These are phyloP conservation scores for Eilema depressum DNA, from an alignment of 2,888 invertebrate genomes.

Conservation along the genomic window DNA sequence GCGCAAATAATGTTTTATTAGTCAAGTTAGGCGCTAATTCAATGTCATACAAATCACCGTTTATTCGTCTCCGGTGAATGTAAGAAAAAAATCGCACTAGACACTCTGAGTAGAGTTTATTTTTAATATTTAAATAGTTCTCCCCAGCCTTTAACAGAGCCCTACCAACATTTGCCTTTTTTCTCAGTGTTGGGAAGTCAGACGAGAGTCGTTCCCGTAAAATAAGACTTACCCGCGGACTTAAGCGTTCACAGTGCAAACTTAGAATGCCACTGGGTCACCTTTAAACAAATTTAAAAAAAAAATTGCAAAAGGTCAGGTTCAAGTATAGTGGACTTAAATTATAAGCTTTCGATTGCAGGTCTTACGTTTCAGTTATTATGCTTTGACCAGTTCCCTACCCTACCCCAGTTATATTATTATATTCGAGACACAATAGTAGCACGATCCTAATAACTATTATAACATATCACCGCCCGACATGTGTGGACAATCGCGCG, in stretches of 20 bases:
- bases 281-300: background rate
- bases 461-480: constrained; percentile 52
- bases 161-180: too few species aligned
- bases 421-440: constrained; percentile 54
- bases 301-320: background rate
- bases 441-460: constrained; percentile 61
- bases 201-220: too few species aligned
- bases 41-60: too few species aligned
- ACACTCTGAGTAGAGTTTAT: too few species aligned
- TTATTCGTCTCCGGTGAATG: too few species aligned
- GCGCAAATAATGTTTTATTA: too few species aligned
- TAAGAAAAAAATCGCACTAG: too few species aligned
- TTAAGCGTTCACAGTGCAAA: too few species aligned
- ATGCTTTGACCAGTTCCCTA: background rate
- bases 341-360: background rate
- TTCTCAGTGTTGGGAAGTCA: too few species aligned
- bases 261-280: too few species aligned
- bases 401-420: constrained; percentile 20
- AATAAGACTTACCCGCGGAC: too few species aligned
- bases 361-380: background rate
- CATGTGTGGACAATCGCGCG: constrained; percentile 68
- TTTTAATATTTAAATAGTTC: background rate
- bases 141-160: background rate
- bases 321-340: background rate
- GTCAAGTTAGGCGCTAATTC: too few species aligned